A percentile compares a stretch with the other conserved stretches of the same genome.
phyloP scores from a whole-genome alignment of 2,113 vertebrate species.

The Tragelaphus buxtoni region DNA sequence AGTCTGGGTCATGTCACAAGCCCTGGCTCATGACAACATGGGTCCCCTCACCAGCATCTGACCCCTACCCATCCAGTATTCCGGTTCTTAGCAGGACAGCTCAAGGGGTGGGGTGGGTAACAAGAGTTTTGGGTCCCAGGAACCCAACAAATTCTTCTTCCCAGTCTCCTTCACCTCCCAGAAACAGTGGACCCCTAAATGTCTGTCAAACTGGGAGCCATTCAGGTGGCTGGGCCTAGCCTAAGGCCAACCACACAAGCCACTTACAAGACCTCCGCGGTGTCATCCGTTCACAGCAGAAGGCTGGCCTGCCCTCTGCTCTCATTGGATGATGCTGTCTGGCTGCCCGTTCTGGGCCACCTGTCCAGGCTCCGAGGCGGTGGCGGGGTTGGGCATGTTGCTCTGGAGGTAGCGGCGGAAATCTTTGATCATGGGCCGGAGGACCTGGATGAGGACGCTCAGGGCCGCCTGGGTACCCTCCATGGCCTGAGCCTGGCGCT shows the following conservation, averaged over 20 bases:
- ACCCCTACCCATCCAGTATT: neutral
- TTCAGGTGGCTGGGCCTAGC: neutral
- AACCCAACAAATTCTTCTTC: neutral
- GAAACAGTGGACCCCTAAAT: neutral
- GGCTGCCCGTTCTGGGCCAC: constrained; percentile 77
- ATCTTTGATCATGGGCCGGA: constrained; percentile 94
- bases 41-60: neutral
- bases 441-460: constrained; percentile 93
- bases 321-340: constrained; percentile 78
- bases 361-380: constrained; percentile 68
- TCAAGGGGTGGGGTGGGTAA: neutral
- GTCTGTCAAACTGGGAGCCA: constrained; percentile 15
- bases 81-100: neutral
- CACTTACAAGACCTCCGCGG: neutral
- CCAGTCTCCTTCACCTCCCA: neutral
- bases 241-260: neutral
- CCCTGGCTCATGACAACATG: neutral
- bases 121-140: neutral
- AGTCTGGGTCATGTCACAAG: neutral
- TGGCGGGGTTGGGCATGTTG: constrained; percentile 65
- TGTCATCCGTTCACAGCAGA: neutral
- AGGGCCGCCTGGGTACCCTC: constrained; percentile 95
- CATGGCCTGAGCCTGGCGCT: constrained; percentile 95
- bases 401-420: constrained; percentile 93
- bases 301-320: neutral